Evolutionary conservation across 1,140 invertebrate species (phyloP).

Genomic region (Trichonephila clavipes): DNA sequence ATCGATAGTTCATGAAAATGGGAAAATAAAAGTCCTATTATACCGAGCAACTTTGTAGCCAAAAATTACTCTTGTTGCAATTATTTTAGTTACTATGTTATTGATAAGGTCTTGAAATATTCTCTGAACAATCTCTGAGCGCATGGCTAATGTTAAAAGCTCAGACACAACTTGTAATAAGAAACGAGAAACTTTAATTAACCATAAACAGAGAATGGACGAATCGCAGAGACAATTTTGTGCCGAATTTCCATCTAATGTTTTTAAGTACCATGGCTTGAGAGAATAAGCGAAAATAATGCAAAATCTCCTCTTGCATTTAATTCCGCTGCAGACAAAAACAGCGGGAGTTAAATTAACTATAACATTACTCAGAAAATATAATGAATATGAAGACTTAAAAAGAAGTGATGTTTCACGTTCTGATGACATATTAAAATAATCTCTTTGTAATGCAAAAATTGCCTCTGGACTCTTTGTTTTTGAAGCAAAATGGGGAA

Average conservation of each 20-base stretch:
- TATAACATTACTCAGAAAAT: constrained; percentile 27
- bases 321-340: background rate
- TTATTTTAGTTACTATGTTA: background rate
- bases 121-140: background rate
- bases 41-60: background rate
- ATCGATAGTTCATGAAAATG: too few relatives aligned
- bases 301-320: background rate
- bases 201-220: constrained; percentile 11
- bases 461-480: constrained; percentile 8
- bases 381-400: constrained; percentile 25
- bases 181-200: constrained; percentile 11
- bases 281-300: background rate
- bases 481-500: constrained; percentile 20
- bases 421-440: constrained; percentile 41
- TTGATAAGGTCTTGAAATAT: background rate
- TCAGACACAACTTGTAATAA: background rate
- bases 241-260: background rate
- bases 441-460: constrained; percentile 34
- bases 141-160: background rate
- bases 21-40: too few relatives aligned
- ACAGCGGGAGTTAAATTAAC: constrained; percentile 29
- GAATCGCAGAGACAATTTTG: background rate
- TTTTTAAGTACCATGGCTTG: constrained; percentile 27
- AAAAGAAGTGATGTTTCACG: constrained; percentile 18
- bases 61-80: background rate